These are phyloP conservation scores for Petrocephalus schoutedeni DNA, from an alignment of 2,797 vertebrate genomes.

Conservation along the genomic window DNA sequence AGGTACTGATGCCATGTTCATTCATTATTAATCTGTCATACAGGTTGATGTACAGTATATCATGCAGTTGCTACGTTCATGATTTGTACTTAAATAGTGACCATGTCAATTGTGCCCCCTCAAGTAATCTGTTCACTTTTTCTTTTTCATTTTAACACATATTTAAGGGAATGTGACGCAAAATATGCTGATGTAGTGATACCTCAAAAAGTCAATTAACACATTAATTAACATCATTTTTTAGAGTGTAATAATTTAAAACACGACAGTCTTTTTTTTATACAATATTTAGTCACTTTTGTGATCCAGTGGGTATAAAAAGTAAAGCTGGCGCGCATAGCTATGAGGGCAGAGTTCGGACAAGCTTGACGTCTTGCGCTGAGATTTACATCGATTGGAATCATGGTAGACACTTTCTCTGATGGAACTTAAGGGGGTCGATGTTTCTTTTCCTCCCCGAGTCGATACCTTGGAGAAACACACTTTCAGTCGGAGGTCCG, in stretches of 20 bases:
- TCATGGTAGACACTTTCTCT: conserved; percentile 53
- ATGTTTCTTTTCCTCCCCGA: conserved; percentile 31
- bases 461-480: conserved; percentile 22
- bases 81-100: background rate
- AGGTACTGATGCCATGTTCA: background rate
- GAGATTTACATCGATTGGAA: conserved; percentile 52
- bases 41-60: background rate
- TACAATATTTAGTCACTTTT: background rate
- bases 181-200: background rate
- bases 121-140: background rate
- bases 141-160: background rate
- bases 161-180: background rate
- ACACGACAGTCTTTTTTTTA: background rate
- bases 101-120: background rate
- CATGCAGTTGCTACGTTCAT: background rate
- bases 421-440: conserved; percentile 41
- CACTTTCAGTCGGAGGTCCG: background rate
- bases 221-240: background rate
- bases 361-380: conserved; percentile 46
- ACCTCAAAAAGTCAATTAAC: background rate
- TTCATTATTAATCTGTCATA: background rate
- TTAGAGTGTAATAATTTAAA: background rate
- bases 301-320: background rate
- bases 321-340: conserved; percentile 45
- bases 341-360: conserved; percentile 38